Evolutionary conservation across 2,113 vertebrate genomes (phyloP).

Genomic region (Bubo scandiacus): DNA sequence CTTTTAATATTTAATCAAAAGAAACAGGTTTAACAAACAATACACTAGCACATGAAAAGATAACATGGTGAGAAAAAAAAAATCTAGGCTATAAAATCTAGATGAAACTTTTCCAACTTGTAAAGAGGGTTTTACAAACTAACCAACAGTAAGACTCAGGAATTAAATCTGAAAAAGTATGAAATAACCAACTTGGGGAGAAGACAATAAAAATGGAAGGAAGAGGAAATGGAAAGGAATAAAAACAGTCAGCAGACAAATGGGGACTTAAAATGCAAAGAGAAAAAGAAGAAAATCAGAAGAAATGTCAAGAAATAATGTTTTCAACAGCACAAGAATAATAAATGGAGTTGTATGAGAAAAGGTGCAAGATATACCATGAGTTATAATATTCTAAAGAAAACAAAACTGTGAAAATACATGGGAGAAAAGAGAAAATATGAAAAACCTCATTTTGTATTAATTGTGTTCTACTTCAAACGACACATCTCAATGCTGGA

Average conservation of each 20-base stretch:
- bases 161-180: background rate
- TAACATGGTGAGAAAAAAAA: background rate
- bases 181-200: background rate
- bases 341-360: background rate
- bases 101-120: background rate
- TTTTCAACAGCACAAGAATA: background rate
- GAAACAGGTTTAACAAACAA: constrained; percentile 36
- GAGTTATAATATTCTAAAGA: background rate
- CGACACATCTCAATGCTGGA: background rate
- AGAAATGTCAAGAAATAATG: background rate
- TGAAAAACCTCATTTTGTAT: background rate
- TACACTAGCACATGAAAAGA: background rate
- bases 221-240: background rate
- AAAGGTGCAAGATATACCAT: background rate
- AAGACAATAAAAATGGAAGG: background rate
- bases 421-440: background rate
- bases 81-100: background rate
- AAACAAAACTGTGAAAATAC: background rate
- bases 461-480: background rate
- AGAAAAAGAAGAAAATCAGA: background rate
- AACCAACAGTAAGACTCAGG: background rate
- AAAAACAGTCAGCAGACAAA: background rate
- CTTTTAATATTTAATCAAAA: constrained; percentile 32
- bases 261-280: background rate
- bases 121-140: background rate